A percentile compares a stretch with the other conserved stretches of the same genome.
Evolutionary conservation across 2,113 vertebrate species (phyloP).

Genomic region (Arothron firmamentum): DNA sequence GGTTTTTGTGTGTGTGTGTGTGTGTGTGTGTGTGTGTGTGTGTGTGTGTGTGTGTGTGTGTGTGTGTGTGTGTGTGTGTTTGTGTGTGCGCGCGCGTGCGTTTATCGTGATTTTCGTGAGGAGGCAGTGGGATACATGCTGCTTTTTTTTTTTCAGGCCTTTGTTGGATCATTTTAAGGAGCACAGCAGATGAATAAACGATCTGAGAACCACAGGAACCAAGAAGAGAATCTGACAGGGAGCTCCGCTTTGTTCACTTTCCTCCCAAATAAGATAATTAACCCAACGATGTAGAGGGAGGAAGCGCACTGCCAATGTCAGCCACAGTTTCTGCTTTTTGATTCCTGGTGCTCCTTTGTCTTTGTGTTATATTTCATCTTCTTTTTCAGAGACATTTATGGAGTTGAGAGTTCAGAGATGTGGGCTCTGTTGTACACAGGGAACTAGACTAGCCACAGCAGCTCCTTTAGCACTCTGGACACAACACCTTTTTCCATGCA

Average conservation of each 20-base stretch:
- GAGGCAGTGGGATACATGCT: not conserved
- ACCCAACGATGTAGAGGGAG: conserved; percentile 18
- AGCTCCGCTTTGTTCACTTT: conserved; percentile 8
- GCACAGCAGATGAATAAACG: conserved; percentile 6
- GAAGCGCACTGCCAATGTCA: not conserved
- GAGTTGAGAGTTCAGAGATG: no score
- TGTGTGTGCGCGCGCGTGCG: not conserved
- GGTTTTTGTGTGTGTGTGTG: not conserved
- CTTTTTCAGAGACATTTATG: no score
- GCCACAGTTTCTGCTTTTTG: not conserved
- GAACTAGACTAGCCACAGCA: no score
- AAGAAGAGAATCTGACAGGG: conserved; percentile 12
- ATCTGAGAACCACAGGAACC: conserved; percentile 6
- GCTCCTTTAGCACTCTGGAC: not conserved
- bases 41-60: no score
- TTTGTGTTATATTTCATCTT: conserved; percentile 1
- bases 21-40: no score
- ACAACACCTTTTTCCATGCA: not conserved
- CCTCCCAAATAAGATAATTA: conserved; percentile 16
- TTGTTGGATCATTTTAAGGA: conserved; percentile 6
- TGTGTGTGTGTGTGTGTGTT: no score
- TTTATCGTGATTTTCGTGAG: not conserved
- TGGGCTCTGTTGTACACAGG: no score
- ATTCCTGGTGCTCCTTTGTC: not conserved
- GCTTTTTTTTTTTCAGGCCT: conserved; percentile 9